phyloP scores from a whole-genome alignment of 1,140 invertebrate genomes.

The Berghia stephanieae region DNA sequence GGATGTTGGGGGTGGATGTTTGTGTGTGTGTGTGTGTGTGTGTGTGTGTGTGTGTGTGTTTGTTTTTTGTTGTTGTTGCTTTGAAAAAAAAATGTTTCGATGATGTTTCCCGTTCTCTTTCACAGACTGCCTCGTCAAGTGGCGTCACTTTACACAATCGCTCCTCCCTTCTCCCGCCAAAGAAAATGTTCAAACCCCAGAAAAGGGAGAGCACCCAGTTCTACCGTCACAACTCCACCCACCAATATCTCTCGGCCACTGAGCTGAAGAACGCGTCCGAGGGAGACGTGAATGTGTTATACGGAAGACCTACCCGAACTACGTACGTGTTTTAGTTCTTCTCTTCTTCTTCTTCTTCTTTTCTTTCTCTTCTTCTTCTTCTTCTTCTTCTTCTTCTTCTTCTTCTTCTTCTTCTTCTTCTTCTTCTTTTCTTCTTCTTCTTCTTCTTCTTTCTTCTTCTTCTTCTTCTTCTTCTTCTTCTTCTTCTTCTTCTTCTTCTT shows the following conservation, averaged over 20 bases:
- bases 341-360: not conserved
- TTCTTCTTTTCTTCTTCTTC: not conserved
- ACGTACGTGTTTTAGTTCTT: conserved; percentile 39
- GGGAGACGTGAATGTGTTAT: conserved; percentile 39
- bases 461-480: not conserved
- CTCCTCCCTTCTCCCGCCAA: not conserved
- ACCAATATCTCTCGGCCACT: conserved; percentile 53
- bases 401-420: not conserved
- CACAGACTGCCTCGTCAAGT: not conserved
- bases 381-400: not conserved
- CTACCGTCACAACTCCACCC: conserved; percentile 48
- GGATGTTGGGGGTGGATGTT: no score
- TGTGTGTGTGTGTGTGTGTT: no score
- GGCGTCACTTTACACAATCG: not conserved
- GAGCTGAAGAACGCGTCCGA: conserved; percentile 38
- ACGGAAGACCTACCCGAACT: conserved; percentile 51
- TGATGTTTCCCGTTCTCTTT: not conserved
- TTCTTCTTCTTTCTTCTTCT: not conserved
- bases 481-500: not conserved
- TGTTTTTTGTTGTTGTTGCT: not conserved
- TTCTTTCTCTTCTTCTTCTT: not conserved
- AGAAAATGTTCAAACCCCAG: conserved; percentile 5
- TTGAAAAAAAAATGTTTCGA: not conserved
- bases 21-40: no score
- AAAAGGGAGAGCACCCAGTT: conserved; percentile 31